These are phyloP conservation scores for Eciton burchellii DNA, from an alignment of 1,140 invertebrate species.

Conservation along the genomic window DNA sequence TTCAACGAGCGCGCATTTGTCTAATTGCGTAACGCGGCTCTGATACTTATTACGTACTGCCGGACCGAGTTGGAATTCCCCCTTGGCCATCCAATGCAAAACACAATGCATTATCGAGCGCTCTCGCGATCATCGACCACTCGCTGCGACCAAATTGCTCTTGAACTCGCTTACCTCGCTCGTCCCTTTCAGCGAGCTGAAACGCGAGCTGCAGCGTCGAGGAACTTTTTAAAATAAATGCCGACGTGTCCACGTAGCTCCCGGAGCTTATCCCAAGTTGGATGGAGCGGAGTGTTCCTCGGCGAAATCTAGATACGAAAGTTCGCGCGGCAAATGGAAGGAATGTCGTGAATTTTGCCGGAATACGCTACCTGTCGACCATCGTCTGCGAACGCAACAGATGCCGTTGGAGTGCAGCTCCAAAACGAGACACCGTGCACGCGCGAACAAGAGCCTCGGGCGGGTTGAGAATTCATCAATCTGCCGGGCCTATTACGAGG, in stretches of 20 bases:
- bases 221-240: conserved; percentile 17
- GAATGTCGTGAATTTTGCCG: conserved; percentile 45
- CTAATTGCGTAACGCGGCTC: conserved; percentile 54
- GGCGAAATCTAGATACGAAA: conserved; percentile 54
- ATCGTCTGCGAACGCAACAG: conserved; percentile 45
- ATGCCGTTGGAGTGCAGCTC: background rate
- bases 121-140: too few relatives aligned
- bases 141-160: background rate
- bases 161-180: background rate
- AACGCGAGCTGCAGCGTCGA: background rate
- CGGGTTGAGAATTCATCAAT: background rate
- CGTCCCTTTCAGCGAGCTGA: background rate
- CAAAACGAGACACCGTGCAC: background rate
- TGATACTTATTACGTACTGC: background rate
- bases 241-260: conserved; percentile 15
- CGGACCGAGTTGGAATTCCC: conserved; percentile 7
- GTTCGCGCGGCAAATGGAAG: conserved; percentile 48
- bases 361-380: conserved; percentile 42
- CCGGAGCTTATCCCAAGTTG: conserved; percentile 27
- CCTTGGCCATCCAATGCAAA: background rate
- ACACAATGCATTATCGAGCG: background rate
- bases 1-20: conserved; percentile 61
- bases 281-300: conserved; percentile 17
- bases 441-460: background rate
- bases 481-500: background rate